phyloP scores from a whole-genome alignment of 2,113 vertebrate genomes.

The Platichthys flesus region DNA sequence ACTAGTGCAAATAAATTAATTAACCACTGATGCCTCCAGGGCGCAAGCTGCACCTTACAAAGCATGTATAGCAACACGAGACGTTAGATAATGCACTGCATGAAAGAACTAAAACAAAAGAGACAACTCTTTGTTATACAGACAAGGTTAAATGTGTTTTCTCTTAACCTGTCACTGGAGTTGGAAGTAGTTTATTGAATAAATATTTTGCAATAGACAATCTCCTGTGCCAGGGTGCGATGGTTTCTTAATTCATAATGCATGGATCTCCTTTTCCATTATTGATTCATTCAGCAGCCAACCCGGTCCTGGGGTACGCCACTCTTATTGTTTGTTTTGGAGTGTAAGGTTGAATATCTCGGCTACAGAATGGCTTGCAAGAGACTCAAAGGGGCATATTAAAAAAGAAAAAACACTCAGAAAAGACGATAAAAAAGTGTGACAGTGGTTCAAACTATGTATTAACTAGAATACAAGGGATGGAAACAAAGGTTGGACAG shows the following conservation, averaged over 20 bases:
- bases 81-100: neutral
- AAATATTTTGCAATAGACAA: slow-evolving; percentile 53
- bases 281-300: slow-evolving; percentile 64
- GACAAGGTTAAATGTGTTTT: slow-evolving; percentile 26
- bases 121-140: slow-evolving; percentile 6
- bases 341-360: slow-evolving; percentile 35
- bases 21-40: slow-evolving; percentile 3
- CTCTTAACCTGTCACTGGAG: neutral
- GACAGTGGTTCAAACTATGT: neutral
- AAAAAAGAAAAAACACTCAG: slow-evolving; percentile 22
- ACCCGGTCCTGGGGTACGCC: slow-evolving; percentile 44
- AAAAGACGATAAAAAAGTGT: neutral
- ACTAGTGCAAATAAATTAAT: neutral
- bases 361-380: neutral
- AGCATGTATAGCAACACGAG: neutral
- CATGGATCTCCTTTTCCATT: slow-evolving; percentile 61
- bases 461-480: neutral
- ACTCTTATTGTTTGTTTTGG: slow-evolving; percentile 12
- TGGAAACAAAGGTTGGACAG: neutral
- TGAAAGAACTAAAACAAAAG: neutral
- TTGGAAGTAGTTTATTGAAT: slow-evolving; percentile 47
- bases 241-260: slow-evolving; percentile 68
- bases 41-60: neutral
- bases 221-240: slow-evolving; percentile 29
- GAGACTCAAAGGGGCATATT: neutral